Percentiles rank a stretch among this genome's conserved stretches.
Conservation (phyloP, 2,888 invertebrate genomes). For the Chesias legatella region DNA sequence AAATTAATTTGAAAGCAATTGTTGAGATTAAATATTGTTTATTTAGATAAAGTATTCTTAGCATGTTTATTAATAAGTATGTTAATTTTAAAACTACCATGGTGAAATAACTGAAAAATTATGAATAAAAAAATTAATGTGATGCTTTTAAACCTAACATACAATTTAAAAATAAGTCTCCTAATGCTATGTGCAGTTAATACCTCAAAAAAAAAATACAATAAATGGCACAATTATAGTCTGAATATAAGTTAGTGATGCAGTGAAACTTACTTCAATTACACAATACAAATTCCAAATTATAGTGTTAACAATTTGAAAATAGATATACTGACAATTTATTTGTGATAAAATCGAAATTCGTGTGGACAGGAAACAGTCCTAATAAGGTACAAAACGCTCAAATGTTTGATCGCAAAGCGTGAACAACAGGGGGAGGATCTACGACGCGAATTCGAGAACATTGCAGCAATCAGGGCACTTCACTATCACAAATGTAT, state of each 20-base stretch:
- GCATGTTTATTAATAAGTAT: too few relatives aligned
- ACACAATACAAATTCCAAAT: slow-evolving; percentile 46
- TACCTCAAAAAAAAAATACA: slow-evolving; percentile 30
- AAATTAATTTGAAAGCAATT: too few relatives aligned
- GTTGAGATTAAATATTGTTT: too few relatives aligned
- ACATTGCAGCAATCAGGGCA: slow-evolving; percentile 55
- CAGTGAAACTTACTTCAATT: slow-evolving; percentile 41
- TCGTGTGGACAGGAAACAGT: slow-evolving; percentile 76
- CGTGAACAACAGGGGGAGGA: slow-evolving; percentile 7
- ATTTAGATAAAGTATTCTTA: too few relatives aligned
- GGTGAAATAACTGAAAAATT: neutral
- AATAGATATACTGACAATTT: slow-evolving; percentile 60
- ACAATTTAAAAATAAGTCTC: slow-evolving; percentile 5
- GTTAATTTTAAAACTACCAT: too few relatives aligned
- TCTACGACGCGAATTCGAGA: slow-evolving; percentile 27
- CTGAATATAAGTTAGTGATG: slow-evolving; percentile 57
- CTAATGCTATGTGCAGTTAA: slow-evolving; percentile 15
- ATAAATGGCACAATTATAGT: slow-evolving; percentile 69
- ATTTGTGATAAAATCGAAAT: slow-evolving; percentile 52
- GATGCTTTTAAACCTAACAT: slow-evolving; percentile 18
- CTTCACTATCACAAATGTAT: slow-evolving; percentile 91
- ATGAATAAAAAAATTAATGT: slow-evolving; percentile 6
- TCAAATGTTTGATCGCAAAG: slow-evolving; percentile 15
- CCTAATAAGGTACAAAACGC: slow-evolving; percentile 72
- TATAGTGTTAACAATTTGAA: slow-evolving; percentile 51